Percentiles rank a stretch among this genome's conserved stretches.
Evolutionary conservation across 92 coral and sea anemone genomes (phyloP).

Genomic region (Phenganax marumi): DNA sequence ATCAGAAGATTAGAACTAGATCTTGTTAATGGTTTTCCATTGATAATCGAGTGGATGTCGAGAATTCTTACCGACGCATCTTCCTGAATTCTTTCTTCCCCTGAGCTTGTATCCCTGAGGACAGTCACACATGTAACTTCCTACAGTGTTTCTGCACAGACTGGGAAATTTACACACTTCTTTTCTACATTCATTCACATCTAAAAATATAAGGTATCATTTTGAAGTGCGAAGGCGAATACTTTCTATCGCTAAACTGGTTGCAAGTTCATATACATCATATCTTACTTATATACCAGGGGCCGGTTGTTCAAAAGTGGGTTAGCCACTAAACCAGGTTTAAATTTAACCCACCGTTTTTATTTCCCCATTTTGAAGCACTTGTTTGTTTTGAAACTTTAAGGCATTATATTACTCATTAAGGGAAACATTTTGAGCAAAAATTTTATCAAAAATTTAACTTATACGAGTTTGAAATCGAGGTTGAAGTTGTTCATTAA

Average conservation of each 20-base stretch:
- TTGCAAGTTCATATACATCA: background rate
- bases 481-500: too few species aligned
- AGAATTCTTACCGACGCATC: slow-evolving; percentile 68
- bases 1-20: background rate
- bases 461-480: too few species aligned
- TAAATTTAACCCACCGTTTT: too few species aligned
- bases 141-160: slow-evolving; percentile 89
- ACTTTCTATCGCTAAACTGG: too few species aligned
- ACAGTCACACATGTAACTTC: slow-evolving; percentile 94
- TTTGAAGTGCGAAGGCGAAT: background rate
- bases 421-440: too few species aligned
- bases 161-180: slow-evolving; percentile 92
- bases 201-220: slow-evolving; percentile 35
- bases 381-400: too few species aligned
- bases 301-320: too few species aligned
- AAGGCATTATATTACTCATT: too few species aligned
- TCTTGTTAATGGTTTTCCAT: background rate
- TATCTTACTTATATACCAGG: background rate
- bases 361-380: too few species aligned
- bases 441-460: too few species aligned
- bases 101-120: slow-evolving; percentile 79
- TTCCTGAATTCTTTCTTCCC: slow-evolving; percentile 70
- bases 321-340: too few species aligned
- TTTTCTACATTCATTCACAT: slow-evolving; percentile 85
- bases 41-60: too few species aligned